A percentile compares a stretch with the other conserved stretches of the same genome.
These are phyloP conservation scores for Bicyclus anynana DNA, from an alignment of 1,140 invertebrate genomes.

Conservation along the genomic window DNA sequence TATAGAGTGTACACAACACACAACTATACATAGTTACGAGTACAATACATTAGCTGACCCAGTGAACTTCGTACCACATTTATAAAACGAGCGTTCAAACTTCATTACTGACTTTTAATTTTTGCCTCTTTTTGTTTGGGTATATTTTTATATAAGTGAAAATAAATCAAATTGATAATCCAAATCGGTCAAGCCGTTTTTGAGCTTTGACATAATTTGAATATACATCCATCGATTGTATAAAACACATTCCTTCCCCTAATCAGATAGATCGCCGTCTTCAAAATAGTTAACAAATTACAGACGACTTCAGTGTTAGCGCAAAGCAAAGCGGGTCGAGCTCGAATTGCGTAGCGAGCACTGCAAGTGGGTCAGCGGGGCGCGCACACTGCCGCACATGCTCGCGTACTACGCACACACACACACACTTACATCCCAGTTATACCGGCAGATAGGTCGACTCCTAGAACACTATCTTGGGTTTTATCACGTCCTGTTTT, in stretches of 20 bases:
- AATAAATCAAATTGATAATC: too few species aligned
- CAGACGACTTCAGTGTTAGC: constrained; percentile 23
- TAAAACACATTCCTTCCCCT: neutral
- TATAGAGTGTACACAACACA: too few species aligned
- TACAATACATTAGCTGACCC: too few species aligned
- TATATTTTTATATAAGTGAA: too few species aligned
- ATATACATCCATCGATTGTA: too few species aligned
- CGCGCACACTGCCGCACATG: constrained; percentile 43
- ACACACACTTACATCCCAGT: constrained; percentile 4
- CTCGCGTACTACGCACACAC: constrained; percentile 15
- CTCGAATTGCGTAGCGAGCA: constrained; percentile 69
- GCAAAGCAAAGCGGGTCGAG: constrained; percentile 58
- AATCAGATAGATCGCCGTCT: constrained; percentile 17
- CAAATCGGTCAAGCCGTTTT: too few species aligned
- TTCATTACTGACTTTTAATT: too few species aligned
- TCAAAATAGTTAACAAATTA: constrained; percentile 23
- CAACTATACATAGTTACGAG: too few species aligned
- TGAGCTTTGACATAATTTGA: too few species aligned
- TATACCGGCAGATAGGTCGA: constrained; percentile 21
- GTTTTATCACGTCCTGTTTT: constrained; percentile 18
- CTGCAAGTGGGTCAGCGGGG: constrained; percentile 71
- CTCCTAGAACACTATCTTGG: neutral
- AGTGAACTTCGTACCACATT: too few species aligned
- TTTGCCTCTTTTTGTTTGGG: too few species aligned
- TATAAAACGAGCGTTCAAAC: too few species aligned